Percentiles rank a stretch among this genome's conserved stretches.
These are phyloP conservation scores for Scrobipalpa atriplicella DNA, from an alignment of 2,888 invertebrate genomes.

Conservation along the genomic window DNA sequence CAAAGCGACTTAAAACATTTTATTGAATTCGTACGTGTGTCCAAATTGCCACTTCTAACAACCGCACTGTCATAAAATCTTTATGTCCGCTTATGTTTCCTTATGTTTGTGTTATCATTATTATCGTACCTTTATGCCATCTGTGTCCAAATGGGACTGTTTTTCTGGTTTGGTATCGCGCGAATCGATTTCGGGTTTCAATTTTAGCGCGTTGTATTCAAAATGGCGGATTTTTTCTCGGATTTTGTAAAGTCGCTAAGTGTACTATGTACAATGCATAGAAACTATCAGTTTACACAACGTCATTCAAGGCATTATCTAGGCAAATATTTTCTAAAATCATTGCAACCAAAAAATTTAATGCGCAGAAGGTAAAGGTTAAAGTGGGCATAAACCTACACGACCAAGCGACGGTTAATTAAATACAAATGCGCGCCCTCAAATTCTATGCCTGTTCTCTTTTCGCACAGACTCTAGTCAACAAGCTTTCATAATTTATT, in stretches of 20 bases:
- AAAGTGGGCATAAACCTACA: too few relatives aligned
- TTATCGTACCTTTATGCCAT: conserved; percentile 3
- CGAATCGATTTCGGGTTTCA: conserved; percentile 1
- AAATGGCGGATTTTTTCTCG: neutral
- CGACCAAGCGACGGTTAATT: too few relatives aligned
- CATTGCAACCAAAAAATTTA: too few relatives aligned
- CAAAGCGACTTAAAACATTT: neutral
- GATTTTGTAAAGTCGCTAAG: neutral
- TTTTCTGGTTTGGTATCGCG: neutral
- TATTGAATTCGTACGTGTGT: conserved; percentile 22
- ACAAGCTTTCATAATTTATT: conserved; percentile 5
- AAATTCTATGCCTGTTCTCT: too few relatives aligned
- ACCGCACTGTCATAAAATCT: neutral
- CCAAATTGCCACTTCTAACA: conserved; percentile 1
- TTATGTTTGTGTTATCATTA: conserved; percentile 15
- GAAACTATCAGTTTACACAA: too few relatives aligned
- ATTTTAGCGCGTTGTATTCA: neutral
- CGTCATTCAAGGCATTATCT: too few relatives aligned
- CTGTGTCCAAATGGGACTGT: conserved; percentile 5
- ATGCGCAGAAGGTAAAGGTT: too few relatives aligned
- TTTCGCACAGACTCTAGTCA: neutral
- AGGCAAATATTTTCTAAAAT: too few relatives aligned
- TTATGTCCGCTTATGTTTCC: conserved; percentile 7
- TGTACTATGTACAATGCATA: too few relatives aligned
- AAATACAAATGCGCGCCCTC: too few relatives aligned